Evolutionary conservation across 2,797 vertebrate species (phyloP).

Genomic region (Pangasius krempfi): DNA sequence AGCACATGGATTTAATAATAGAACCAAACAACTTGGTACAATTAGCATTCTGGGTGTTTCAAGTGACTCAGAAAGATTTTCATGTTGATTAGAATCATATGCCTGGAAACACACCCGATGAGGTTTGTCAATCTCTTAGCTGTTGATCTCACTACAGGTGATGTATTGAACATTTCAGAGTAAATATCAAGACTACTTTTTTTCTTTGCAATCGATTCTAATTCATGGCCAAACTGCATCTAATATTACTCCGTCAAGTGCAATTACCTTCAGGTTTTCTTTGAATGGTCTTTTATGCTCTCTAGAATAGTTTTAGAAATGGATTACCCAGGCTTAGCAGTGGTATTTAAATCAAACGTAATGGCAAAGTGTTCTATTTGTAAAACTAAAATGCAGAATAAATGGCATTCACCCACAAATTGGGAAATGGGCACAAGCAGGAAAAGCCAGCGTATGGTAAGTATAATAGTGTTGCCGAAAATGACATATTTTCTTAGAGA

Average conservation of each 20-base stretch:
- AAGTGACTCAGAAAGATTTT: neutral
- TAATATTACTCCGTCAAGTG: conserved; percentile 27
- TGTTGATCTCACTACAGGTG: conserved; percentile 14
- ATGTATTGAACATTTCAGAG: conserved; percentile 17
- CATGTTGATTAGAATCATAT: conserved; percentile 36
- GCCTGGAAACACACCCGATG: neutral
- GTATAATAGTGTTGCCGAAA: neutral
- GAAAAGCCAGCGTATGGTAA: neutral
- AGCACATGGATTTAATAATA: conserved; percentile 32
- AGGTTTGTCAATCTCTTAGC: neutral
- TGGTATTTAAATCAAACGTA: conserved; percentile 40
- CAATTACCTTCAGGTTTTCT: conserved; percentile 33
- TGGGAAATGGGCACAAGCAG: conserved; percentile 17
- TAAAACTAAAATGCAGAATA: conserved; percentile 38
- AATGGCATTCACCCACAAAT: conserved; percentile 29
- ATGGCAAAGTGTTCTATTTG: conserved; percentile 43
- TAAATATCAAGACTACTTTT: conserved; percentile 10
- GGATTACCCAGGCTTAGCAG: conserved; percentile 37
- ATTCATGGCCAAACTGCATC: conserved; percentile 18
- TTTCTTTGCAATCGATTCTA: conserved; percentile 16
- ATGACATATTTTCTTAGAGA: neutral
- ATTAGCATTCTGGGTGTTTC: conserved; percentile 13
- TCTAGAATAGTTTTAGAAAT: conserved; percentile 49
- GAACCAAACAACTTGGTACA: conserved; percentile 21
- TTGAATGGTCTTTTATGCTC: conserved; percentile 46